Conservation (phyloP, 2,888 invertebrate species). For the Eupelmus urozonus region DNA sequence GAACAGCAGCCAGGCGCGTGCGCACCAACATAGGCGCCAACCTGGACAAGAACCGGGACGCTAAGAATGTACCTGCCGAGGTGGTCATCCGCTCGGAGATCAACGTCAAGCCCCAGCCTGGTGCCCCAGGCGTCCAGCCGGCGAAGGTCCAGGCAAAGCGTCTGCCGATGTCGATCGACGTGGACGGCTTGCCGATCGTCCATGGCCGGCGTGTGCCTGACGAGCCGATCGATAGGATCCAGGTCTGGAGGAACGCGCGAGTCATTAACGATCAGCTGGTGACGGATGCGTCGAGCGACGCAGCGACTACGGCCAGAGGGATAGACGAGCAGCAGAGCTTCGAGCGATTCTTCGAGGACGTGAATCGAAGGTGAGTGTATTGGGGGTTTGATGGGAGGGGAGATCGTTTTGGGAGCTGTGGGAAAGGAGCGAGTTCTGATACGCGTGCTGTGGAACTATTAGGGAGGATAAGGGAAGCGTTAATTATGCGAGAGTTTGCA, state of each 20-base stretch:
- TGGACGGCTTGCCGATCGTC: conserved; percentile 88
- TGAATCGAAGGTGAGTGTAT: conserved; percentile 70
- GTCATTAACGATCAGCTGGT: conserved; percentile 91
- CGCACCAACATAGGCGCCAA: conserved; percentile 74
- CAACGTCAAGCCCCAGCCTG: conserved; percentile 78
- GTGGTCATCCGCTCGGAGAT: conserved; percentile 83
- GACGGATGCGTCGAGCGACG: conserved; percentile 77
- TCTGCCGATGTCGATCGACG: conserved; percentile 82
- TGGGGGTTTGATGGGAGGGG: neutral
- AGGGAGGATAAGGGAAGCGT: too few species aligned
- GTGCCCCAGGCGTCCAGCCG: conserved; percentile 12
- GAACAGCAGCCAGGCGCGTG: conserved; percentile 66
- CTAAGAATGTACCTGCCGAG: conserved; percentile 82
- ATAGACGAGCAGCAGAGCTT: conserved; percentile 65
- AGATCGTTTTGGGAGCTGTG: too few species aligned
- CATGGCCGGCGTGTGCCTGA: conserved; percentile 91
- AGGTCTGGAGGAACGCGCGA: conserved; percentile 92
- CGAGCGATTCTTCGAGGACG: conserved; percentile 71
- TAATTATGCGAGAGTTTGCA: too few species aligned
- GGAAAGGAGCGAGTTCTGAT: neutral
- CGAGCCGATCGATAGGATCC: conserved; percentile 86
- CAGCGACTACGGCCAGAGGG: conserved; percentile 13
- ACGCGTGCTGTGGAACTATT: too few species aligned
- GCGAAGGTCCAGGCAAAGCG: conserved; percentile 68
- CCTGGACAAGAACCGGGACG: conserved; percentile 76